A percentile compares a stretch with the other conserved stretches of the same genome.
Evolutionary conservation across 2,888 invertebrate genomes (phyloP).

Genomic region (Drosophila mercatorum): DNA sequence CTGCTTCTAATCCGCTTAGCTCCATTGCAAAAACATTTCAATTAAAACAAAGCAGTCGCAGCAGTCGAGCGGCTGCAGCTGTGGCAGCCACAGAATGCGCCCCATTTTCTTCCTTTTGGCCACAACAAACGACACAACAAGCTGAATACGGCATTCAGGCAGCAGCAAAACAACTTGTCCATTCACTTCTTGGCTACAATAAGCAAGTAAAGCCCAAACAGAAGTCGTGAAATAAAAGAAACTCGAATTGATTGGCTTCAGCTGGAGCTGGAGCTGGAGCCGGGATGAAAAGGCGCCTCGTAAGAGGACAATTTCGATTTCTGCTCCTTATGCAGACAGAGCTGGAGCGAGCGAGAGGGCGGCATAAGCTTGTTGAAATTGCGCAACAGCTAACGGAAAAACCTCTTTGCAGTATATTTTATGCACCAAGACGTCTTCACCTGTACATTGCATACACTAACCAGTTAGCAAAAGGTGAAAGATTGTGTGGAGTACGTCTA

Average conservation of each 20-base stretch:
- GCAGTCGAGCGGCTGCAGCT: conserved; percentile 41
- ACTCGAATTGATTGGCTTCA: conserved; percentile 35
- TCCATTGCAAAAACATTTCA: conserved; percentile 68
- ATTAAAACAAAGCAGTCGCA: conserved; percentile 67
- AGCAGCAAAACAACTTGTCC: conserved; percentile 13
- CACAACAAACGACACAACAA: conserved; percentile 52
- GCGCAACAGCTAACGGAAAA: conserved; percentile 8
- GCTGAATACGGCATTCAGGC: conserved; percentile 13
- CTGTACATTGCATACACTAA: background rate
- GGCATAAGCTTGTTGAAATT: conserved; percentile 7
- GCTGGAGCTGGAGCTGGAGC: conserved; percentile 3
- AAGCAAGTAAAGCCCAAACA: conserved; percentile 30
- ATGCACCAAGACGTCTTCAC: background rate
- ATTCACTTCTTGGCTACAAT: conserved; percentile 38
- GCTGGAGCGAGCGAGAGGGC: background rate
- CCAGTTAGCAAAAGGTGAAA: background rate
- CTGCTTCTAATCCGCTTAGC: conserved; percentile 69
- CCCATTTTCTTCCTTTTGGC: conserved; percentile 44
- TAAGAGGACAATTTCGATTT: conserved; percentile 26
- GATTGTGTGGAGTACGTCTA: background rate
- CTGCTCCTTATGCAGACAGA: background rate
- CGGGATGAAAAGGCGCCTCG: conserved; percentile 30
- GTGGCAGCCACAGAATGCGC: conserved; percentile 33
- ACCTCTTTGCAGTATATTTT: background rate
- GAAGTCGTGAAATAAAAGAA: conserved; percentile 23